These are phyloP conservation scores for Rhinoptilus africanus DNA, from an alignment of 2,113 vertebrate species.

Conservation along the genomic window DNA sequence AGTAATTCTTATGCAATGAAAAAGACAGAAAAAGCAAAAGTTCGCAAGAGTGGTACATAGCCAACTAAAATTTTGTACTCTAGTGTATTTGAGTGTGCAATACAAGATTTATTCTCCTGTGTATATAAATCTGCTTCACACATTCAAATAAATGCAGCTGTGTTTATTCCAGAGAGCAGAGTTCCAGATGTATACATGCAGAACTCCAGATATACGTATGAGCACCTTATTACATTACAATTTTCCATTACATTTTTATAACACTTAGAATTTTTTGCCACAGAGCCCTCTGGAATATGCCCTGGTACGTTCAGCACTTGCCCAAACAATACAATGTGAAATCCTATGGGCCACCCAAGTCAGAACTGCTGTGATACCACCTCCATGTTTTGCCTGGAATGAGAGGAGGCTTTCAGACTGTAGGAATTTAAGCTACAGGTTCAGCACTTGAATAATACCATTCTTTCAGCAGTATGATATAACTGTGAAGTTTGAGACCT, in stretches of 20 bases:
- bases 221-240: constrained; percentile 52
- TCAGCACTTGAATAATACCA: not conserved
- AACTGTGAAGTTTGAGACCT: not conserved
- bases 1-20: not conserved
- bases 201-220: constrained; percentile 6
- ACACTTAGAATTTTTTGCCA: constrained; percentile 33
- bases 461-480: not conserved
- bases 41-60: not conserved
- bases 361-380: not conserved
- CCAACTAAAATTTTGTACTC: not conserved
- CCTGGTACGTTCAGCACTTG: constrained; percentile 9
- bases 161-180: constrained; percentile 55
- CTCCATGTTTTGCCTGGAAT: constrained; percentile 8
- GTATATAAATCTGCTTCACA: constrained; percentile 59
- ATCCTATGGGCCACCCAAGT: constrained; percentile 40
- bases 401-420: constrained; percentile 2
- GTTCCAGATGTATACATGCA: constrained; percentile 56
- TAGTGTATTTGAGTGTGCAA: not conserved
- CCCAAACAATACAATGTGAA: constrained; percentile 32
- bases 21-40: not conserved
- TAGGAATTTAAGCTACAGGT: not conserved
- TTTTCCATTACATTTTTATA: constrained; percentile 64
- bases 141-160: constrained; percentile 66
- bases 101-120: constrained; percentile 2
- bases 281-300: constrained; percentile 41